Base-by-base conservation (phyloP, 2,113 vertebrate genomes). In the Etia nguti region DNA sequence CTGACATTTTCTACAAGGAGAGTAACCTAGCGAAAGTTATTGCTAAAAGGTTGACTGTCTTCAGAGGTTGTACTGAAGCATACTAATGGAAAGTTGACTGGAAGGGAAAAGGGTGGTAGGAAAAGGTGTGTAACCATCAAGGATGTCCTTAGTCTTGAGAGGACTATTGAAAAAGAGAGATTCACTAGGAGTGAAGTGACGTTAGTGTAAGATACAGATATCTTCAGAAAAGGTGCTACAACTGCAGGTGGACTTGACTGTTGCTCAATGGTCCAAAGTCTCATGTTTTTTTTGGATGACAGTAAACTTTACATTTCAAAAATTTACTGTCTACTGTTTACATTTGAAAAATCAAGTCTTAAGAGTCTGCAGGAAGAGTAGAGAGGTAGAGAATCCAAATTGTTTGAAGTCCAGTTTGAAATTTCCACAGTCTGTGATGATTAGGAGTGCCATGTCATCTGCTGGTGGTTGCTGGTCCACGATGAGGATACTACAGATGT, bases 341-440 rank as follows among this genome's bases (percentile, higher is more conserved):
- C 31, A 65, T 65, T 50, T 50, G 20, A 10, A 29, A 50, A 75
- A 75, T 50, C 43, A 77, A 31, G 26, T n/a, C 24, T 16, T 26
- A 0, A 0, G 26, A 52, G 46, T 0, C 26, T 50, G 6, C 16
- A n/a, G 26, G 26, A 13, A 52, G 46, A 31, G 26, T 0, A 77
- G 46, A 77, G 41, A 29, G 6, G 43, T 18, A 18, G 12, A 26
- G 41, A 46, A 46, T 31, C 4, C 24, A 50, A 20, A 15, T 10
- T 1, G 68, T 48, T 11, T 50, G 24, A 12, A 75, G 16, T 50
- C 0, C 16, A 50, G 43, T 11, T 3, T 5, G 24, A 50, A 12
- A 26, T 31, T 31, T 77, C 4, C 70, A 1, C 43, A 77, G 43
- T 31, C 43, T 75, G 10, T 20, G 48, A 50, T 50, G 10, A 50